Base-by-base conservation (phyloP, 2,888 invertebrate species). In the Microctonus hyperodae region DNA sequence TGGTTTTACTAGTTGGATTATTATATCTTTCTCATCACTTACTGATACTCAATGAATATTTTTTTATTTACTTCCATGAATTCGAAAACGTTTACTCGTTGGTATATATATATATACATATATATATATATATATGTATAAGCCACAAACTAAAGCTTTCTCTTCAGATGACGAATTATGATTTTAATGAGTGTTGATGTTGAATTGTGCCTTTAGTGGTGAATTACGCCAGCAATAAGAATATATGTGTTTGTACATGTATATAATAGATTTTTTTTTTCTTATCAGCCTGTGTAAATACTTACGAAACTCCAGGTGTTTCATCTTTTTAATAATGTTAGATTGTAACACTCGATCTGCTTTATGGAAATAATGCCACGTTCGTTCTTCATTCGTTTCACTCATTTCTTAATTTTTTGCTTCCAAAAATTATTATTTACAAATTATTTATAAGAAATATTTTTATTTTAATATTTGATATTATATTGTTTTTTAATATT, bases 251-350 rank as follows among this genome's bases (percentile, higher is more conserved):
- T n/a, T n/a, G n/a, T n/a, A n/a, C 28, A 28, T 5, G 28, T 5
- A 7, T 28, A 28, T 28, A 28, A 28, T 28, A 28, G 28, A 28
- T 16, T 16, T 44, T 16, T 37, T 7, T 44, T 13, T 3, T 1
- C 40, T 44, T 44, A 44, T 44, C 40, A 44, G 40, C 44, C 5
- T 44, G 40, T 44, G n/a, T 44, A 44, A 44, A 44, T 44, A 44
- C 16, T n/a, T 44, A 16, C 16, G n/a, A n/a, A n/a, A 16, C n/a
- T 7, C 6, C 7, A 16, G 40, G 40, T 44, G 44, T 40, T 44
- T 16, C 40, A 40, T 16, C 16, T 6, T n/a, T 6, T 44, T 6
- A 44, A n/a, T 44, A 20, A 44, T 44, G n/a, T 16, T 7, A 44
- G 40, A 44, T 16, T 44, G 40, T 44, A n/a, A n/a, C 16, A 1